phyloP scores from a whole-genome alignment of 2,113 vertebrate species.

The Rattus rattus region DNA sequence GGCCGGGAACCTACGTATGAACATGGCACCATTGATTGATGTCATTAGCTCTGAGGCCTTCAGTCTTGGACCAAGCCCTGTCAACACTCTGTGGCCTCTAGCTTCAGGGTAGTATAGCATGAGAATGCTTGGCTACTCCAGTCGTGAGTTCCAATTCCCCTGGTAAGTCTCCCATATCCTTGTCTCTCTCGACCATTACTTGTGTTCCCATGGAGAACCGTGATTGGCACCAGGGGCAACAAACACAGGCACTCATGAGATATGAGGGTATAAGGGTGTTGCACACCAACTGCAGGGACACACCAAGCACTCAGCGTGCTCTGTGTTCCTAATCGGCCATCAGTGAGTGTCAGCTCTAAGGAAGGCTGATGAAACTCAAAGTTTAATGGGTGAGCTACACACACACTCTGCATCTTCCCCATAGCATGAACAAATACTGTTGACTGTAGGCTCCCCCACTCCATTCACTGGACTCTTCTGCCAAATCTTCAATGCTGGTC shows the following conservation, averaged over 20 bases:
- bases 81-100: neutral
- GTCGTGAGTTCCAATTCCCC: neutral
- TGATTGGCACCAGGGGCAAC: neutral
- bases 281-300: neutral
- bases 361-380: neutral
- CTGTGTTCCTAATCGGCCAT: neutral
- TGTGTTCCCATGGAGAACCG: neutral
- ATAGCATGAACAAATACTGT: neutral
- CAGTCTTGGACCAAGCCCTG: neutral
- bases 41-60: neutral
- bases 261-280: neutral
- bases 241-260: neutral
- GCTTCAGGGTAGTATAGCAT: no score
- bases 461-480: neutral
- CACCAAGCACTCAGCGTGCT: neutral
- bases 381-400: neutral
- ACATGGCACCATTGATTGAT: neutral
- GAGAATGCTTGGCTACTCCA: neutral
- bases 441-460: neutral
- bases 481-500: neutral
- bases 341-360: neutral
- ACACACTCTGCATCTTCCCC: neutral
- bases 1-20: neutral
- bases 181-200: neutral
- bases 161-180: neutral